Percentiles rank a stretch among this genome's conserved stretches.
These are phyloP conservation scores for Bolinopsis microptera DNA, from an alignment of 37 sponge, comb jelly and placozoan genomes.

Conservation along the genomic window DNA sequence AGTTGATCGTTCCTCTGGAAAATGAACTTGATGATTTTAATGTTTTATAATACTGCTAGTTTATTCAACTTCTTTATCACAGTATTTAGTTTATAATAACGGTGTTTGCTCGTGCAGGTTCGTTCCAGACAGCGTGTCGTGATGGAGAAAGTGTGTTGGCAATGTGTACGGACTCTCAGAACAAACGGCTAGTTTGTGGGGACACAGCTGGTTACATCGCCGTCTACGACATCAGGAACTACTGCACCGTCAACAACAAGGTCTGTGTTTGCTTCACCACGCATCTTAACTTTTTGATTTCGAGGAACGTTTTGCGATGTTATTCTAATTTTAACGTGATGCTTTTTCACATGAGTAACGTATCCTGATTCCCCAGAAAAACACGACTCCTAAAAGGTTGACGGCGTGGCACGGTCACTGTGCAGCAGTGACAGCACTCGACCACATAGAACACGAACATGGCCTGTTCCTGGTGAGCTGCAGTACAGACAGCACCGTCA, in stretches of 20 bases:
- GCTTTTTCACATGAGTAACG: not conserved
- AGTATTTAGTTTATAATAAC: too few relatives aligned
- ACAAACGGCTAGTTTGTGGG: conserved; percentile 79
- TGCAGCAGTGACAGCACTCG: conserved; percentile 75
- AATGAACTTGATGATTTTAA: conserved; percentile 32
- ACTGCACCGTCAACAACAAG: not conserved
- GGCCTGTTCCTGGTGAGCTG: conserved; percentile 75
- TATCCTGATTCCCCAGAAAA: not conserved
- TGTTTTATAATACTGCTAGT: too few relatives aligned
- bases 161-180: conserved; percentile 76
- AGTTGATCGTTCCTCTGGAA: not conserved
- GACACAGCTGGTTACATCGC: conserved; percentile 86
- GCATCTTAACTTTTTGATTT: too few relatives aligned
- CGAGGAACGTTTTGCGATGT: not conserved
- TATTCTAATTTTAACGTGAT: not conserved
- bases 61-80: too few relatives aligned
- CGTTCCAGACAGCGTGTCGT: conserved; percentile 73
- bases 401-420: conserved; percentile 74
- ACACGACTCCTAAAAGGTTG: conserved; percentile 38
- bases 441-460: conserved; percentile 69
- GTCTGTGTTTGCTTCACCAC: too few relatives aligned
- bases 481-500: conserved; percentile 82
- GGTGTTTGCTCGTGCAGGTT: too few relatives aligned
- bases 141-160: conserved; percentile 84
- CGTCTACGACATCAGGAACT: conserved; percentile 78